phyloP scores from a whole-genome alignment of 2,797 vertebrate species.

The Helicolenus hilgendorfi region DNA sequence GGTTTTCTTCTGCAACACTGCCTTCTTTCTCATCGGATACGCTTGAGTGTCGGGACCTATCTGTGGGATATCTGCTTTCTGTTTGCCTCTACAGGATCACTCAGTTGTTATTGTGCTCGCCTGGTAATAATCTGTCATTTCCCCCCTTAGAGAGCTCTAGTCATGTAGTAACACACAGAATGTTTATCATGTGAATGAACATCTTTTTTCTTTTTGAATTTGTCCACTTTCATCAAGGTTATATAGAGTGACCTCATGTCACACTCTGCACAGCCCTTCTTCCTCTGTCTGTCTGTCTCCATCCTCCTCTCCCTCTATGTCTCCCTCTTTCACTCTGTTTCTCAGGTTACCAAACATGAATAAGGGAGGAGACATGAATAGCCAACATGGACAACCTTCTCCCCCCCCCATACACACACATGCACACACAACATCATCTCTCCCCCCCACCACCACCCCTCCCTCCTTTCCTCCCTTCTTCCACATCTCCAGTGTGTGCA shows the following conservation, averaged over 20 bases:
- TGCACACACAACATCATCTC: background rate
- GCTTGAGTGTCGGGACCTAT: constrained; percentile 42
- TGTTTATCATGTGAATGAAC: constrained; percentile 17
- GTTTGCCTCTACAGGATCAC: constrained; percentile 33
- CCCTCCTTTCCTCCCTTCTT: constrained; percentile 6
- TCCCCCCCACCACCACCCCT: background rate
- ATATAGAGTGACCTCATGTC: constrained; percentile 65
- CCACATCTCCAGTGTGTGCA: constrained; percentile 55
- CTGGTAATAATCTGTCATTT: constrained; percentile 27
- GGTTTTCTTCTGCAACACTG: constrained; percentile 59
- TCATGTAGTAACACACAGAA: constrained; percentile 10
- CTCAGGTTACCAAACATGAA: constrained; percentile 84
- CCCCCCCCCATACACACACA: constrained; percentile 3
- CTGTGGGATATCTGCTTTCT: constrained; percentile 47
- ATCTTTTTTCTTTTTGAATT: constrained; percentile 10
- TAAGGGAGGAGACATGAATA: constrained; percentile 71
- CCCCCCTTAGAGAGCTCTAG: constrained; percentile 15
- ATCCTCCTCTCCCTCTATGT: constrained; percentile 47
- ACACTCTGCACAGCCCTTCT: constrained; percentile 34
- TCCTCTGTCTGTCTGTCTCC: constrained; percentile 43
- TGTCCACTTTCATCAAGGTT: constrained; percentile 70
- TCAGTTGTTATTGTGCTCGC: constrained; percentile 11
- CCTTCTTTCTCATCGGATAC: constrained; percentile 52
- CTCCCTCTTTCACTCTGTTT: constrained; percentile 57
- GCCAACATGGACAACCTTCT: constrained; percentile 57